These are phyloP conservation scores for Acanthisitta chloris DNA, from an alignment of 2,113 vertebrate species.

Conservation along the genomic window DNA sequence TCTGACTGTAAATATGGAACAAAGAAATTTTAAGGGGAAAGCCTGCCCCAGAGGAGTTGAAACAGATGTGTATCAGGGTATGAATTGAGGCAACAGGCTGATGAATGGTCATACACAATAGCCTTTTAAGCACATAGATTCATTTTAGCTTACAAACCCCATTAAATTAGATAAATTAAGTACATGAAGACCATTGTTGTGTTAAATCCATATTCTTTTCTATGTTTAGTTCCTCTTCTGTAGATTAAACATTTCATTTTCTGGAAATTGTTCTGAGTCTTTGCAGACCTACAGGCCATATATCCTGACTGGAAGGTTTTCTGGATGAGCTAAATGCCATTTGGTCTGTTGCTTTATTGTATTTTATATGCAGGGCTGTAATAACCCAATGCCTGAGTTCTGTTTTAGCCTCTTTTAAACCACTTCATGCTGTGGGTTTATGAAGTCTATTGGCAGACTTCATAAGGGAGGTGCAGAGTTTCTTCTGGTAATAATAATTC, in stretches of 20 bases:
- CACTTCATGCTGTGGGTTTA: background rate
- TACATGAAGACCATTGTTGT: background rate
- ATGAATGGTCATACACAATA: background rate
- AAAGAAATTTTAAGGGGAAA: background rate
- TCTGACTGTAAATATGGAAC: background rate
- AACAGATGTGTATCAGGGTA: background rate
- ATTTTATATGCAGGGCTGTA: background rate
- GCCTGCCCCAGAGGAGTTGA: background rate
- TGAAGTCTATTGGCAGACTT: background rate
- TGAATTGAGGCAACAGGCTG: background rate
- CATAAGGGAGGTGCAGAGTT: background rate
- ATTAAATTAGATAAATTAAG: background rate
- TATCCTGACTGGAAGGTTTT: background rate
- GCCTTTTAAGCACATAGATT: background rate
- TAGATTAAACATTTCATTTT: background rate
- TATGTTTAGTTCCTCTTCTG: background rate
- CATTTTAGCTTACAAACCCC: background rate
- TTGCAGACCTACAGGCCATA: background rate
- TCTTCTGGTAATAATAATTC: background rate
- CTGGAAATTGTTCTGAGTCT: background rate
- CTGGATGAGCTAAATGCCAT: background rate
- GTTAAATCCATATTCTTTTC: background rate
- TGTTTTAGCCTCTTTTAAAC: background rate
- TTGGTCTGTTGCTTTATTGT: background rate
- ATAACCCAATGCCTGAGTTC: background rate